These are phyloP conservation scores for Rhizomys pruinosus DNA, from an alignment of 2,113 vertebrate genomes.

Conservation along the genomic window DNA sequence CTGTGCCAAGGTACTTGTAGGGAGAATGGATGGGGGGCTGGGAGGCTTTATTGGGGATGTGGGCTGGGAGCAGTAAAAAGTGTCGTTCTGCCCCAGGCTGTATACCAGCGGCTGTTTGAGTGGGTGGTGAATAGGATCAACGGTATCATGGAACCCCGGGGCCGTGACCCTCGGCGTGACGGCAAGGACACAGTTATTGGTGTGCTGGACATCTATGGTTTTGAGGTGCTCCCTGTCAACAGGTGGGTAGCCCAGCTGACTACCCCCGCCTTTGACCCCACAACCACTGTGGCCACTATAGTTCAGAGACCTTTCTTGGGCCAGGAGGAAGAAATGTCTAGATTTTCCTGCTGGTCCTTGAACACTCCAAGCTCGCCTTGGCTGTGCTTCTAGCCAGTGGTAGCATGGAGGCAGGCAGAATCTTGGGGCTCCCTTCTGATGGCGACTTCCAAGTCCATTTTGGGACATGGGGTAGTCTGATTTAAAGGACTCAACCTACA, in stretches of 20 bases:
- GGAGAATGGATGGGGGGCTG: neutral
- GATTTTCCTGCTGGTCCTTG: neutral
- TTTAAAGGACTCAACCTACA: rapidly evolving
- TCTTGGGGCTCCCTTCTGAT: neutral
- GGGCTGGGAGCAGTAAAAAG: neutral
- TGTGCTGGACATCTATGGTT: constrained; percentile 96
- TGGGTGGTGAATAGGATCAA: constrained; percentile 96
- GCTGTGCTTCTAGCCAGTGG: too few relatives aligned
- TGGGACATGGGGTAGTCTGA: rapidly evolving
- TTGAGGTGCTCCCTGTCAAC: constrained; percentile 96
- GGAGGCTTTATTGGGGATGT: neutral
- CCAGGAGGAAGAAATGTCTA: neutral
- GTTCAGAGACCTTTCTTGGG: rapidly evolving
- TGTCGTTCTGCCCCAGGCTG: constrained; percentile 84
- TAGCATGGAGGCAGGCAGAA: neutral
- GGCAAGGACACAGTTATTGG: constrained; percentile 97
- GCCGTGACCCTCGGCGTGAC: constrained; percentile 90
- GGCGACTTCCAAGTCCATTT: neutral
- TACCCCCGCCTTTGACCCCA: neutral
- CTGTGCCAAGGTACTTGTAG: constrained; percentile 91
- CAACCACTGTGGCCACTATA: rapidly evolving
- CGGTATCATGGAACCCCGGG: constrained; percentile 89
- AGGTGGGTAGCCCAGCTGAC: constrained; percentile 87
- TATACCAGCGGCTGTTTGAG: constrained; percentile 95
- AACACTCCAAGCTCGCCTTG: neutral